These are phyloP conservation scores for Pteropus rufus DNA, from an alignment of 2,797 vertebrate genomes.

Conservation along the genomic window DNA sequence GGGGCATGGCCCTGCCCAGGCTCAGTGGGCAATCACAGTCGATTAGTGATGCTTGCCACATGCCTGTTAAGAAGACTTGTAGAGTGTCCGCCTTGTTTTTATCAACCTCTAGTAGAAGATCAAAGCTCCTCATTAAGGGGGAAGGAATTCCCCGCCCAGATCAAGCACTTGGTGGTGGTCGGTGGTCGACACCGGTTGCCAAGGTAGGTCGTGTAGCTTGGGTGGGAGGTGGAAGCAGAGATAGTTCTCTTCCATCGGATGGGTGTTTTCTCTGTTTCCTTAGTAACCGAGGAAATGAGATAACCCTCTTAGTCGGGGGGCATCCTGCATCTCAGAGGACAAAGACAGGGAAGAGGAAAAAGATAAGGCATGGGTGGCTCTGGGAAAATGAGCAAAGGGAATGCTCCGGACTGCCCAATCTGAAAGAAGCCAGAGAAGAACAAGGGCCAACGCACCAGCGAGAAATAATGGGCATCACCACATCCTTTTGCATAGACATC, in stretches of 20 bases:
- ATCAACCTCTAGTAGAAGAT: neutral
- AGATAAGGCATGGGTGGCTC: neutral
- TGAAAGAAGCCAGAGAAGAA: neutral
- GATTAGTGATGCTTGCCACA: conserved; percentile 7
- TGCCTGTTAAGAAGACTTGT: neutral
- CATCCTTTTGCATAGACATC: neutral
- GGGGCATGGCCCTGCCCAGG: neutral
- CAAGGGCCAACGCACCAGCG: neutral
- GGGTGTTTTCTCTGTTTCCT: conserved; percentile 10
- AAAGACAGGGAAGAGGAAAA: neutral
- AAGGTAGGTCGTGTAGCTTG: too few species aligned
- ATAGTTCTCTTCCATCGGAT: neutral
- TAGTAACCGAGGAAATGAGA: conserved; percentile 35
- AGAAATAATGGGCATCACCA: neutral
- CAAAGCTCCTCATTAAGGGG: neutral
- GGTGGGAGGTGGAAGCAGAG: neutral
- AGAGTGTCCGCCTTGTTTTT: neutral
- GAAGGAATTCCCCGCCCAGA: neutral
- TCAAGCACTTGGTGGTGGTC: fast-evolving
- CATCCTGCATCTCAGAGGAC: neutral
- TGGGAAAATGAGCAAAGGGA: neutral
- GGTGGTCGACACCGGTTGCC: neutral
- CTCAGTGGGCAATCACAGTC: neutral
- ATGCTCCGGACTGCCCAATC: neutral
- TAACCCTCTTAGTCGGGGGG: neutral